Evolutionary conservation across 2,113 vertebrate species (phyloP).

Genomic region (Gallinago jamesoni): DNA sequence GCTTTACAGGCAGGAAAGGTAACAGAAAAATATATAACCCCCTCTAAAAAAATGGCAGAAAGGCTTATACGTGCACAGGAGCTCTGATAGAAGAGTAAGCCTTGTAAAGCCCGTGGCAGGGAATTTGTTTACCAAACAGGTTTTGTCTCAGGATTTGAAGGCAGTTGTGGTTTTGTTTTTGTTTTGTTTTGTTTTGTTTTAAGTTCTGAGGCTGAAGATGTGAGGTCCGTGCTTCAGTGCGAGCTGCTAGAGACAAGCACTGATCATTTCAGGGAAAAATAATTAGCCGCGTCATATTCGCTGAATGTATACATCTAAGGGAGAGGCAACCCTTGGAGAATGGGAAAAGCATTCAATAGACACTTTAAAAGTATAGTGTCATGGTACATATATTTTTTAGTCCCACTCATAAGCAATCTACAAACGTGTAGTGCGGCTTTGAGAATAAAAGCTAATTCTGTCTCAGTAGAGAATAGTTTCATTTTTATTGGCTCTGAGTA

Average conservation of each 20-base stretch:
- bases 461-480: slow-evolving; percentile 68
- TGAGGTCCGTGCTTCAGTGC: background rate
- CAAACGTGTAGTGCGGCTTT: slow-evolving; percentile 51
- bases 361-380: slow-evolving; percentile 50
- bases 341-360: slow-evolving; percentile 36
- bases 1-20: slow-evolving; percentile 81
- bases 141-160: slow-evolving; percentile 47
- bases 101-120: slow-evolving; percentile 32
- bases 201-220: slow-evolving; percentile 21
- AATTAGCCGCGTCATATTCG: slow-evolving; percentile 47
- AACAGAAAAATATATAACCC: slow-evolving; percentile 75
- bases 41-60: slow-evolving; percentile 40
- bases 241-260: slow-evolving; percentile 16
- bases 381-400: slow-evolving; percentile 44
- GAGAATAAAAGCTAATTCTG: slow-evolving; percentile 73
- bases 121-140: slow-evolving; percentile 53
- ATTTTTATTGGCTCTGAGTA: slow-evolving; percentile 60
- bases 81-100: slow-evolving; percentile 57
- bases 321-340: slow-evolving; percentile 53
- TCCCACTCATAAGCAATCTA: slow-evolving; percentile 50
- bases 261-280: slow-evolving; percentile 34
- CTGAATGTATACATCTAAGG: slow-evolving; percentile 37
- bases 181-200: background rate
- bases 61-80: slow-evolving; percentile 33
- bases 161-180: background rate